Conservation (phyloP, 2,888 invertebrate genomes). For the Cheilosia vulpina region DNA sequence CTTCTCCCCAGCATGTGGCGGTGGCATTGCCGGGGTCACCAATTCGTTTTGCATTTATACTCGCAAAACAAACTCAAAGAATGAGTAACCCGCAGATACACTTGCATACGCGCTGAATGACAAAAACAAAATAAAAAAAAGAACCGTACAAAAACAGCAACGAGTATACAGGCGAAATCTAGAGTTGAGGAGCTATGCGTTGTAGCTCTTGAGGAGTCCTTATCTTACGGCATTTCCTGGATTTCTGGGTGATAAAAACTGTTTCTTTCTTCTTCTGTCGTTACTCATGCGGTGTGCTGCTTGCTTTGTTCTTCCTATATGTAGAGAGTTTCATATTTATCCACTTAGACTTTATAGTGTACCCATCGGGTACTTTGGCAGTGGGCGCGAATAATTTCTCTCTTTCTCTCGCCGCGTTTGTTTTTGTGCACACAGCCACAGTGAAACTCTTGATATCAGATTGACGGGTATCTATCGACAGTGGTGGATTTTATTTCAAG, state of each 20-base stretch:
- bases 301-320: conserved; percentile 15
- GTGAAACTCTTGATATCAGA: too few species aligned
- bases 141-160: conserved; percentile 28
- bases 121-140: not conserved
- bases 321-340: conserved; percentile 10
- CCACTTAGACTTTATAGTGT: conserved; percentile 15
- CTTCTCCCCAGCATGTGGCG: conserved; percentile 31
- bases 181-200: conserved; percentile 74
- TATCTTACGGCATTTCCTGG: conserved; percentile 77
- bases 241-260: conserved; percentile 76
- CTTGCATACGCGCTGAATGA: not conserved
- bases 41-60: conserved; percentile 43
- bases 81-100: conserved; percentile 38
- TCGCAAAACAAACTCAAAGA: conserved; percentile 20
- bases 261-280: conserved; percentile 6
- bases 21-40: conserved; percentile 3
- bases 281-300: not conserved
- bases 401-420: not conserved
- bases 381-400: conserved; percentile 35
- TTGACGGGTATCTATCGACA: too few species aligned
- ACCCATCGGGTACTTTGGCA: not conserved
- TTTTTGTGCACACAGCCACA: too few species aligned
- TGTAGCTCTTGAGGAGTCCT: conserved; percentile 74
- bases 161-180: conserved; percentile 15
- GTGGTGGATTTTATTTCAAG: too few species aligned